phyloP scores from a whole-genome alignment of 2,113 vertebrate genomes.

The Bostrychus sinensis region DNA sequence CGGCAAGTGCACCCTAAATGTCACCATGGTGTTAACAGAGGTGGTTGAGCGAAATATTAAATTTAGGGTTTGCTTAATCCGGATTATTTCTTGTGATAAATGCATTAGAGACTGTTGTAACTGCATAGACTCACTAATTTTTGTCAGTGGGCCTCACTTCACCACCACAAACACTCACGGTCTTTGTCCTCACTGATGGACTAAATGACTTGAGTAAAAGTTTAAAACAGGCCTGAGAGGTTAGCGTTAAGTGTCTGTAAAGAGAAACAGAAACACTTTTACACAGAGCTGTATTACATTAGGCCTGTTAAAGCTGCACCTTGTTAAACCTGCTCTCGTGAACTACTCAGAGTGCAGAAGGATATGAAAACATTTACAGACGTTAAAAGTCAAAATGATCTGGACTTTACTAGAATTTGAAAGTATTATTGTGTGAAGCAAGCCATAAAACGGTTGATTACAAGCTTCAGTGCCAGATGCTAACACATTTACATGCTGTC shows the following conservation, averaged over 20 bases:
- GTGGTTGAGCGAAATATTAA: no score
- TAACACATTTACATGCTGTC: no score
- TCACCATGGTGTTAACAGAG: no score
- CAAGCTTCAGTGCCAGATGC: background rate
- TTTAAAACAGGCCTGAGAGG: constrained; percentile 23
- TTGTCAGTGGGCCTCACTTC: background rate
- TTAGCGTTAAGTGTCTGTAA: constrained; percentile 31
- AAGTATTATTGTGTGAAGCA: background rate
- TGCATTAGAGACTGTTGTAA: background rate
- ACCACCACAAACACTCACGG: background rate
- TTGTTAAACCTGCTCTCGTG: constrained; percentile 41
- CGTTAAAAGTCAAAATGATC: constrained; percentile 19
- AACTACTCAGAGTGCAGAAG: constrained; percentile 8
- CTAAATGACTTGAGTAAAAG: constrained; percentile 38
- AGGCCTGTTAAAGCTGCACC: constrained; percentile 44
- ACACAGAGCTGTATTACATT: constrained; percentile 50
- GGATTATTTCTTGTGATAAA: no score
- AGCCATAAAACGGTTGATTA: background rate
- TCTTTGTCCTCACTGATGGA: constrained; percentile 17
- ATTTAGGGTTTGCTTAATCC: no score
- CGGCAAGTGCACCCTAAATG: no score
- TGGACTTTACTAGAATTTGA: constrained; percentile 1
- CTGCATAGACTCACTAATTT: no score
- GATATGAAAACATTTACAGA: constrained; percentile 34
- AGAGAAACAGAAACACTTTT: constrained; percentile 32